A percentile compares a stretch with the other conserved stretches of the same genome.
Conservation (phyloP, 64 coral and sea anemone genomes). For the Montipora foliosa region DNA sequence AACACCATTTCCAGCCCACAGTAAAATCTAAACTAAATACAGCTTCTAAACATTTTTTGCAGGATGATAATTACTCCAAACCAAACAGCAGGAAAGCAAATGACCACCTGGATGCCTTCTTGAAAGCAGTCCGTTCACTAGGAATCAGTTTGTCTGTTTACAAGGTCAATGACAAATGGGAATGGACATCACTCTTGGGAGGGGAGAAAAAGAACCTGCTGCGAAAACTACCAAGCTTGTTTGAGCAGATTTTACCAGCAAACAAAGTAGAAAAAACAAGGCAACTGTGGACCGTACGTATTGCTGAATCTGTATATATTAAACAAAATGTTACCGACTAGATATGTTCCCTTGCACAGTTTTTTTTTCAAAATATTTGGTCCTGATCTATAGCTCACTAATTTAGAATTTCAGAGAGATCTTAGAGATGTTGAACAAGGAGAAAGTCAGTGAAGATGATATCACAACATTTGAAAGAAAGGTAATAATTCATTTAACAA, state of each 20-base stretch:
- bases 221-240: neutral
- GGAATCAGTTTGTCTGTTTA: slow-evolving; percentile 24
- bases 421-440: neutral
- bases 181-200: neutral
- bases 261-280: neutral
- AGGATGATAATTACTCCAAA: slow-evolving; percentile 26
- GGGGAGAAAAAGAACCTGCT: too few species aligned
- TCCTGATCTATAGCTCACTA: neutral
- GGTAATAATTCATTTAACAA: neutral
- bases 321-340: neutral
- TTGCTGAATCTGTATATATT: neutral
- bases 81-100: neutral
- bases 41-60: neutral
- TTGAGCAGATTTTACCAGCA: slow-evolving; percentile 29
- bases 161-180: slow-evolving; percentile 36
- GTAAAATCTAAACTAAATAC: neutral
- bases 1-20: neutral
- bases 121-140: neutral
- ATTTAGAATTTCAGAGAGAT: slow-evolving; percentile 8
- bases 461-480: too few species aligned
- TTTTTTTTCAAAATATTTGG: slow-evolving; percentile 16
- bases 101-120: slow-evolving; percentile 36
- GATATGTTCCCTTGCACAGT: neutral
- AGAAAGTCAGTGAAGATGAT: neutral
- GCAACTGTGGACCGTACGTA: slow-evolving; percentile 16